These are phyloP conservation scores for Caenorhabditis sp. DNA, from an alignment of 2,888 invertebrate species.

Conservation along the genomic window DNA sequence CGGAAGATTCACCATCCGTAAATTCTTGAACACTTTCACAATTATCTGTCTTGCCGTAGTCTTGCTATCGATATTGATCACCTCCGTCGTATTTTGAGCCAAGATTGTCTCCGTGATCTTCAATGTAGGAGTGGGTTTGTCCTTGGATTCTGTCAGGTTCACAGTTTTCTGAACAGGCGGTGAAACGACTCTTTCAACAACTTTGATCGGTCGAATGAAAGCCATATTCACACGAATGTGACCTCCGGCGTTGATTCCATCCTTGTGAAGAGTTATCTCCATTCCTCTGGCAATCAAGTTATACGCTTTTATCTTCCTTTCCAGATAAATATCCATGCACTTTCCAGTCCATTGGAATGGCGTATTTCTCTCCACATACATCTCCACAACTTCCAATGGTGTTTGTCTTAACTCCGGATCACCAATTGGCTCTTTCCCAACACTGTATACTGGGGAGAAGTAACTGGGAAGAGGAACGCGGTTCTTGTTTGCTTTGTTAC, in stretches of 20 bases:
- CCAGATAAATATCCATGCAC: conserved; percentile 68
- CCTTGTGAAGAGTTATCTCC: conserved; percentile 83
- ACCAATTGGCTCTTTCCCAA: too few relatives aligned
- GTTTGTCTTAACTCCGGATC: conserved; percentile 51
- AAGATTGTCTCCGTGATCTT: too few relatives aligned
- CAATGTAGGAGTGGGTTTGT: too few relatives aligned
- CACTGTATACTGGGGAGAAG: conserved; percentile 57
- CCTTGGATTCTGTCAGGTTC: conserved; percentile 83
- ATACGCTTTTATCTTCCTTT: conserved; percentile 84
- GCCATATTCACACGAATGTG: too few relatives aligned
- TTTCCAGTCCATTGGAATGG: conserved; percentile 72
- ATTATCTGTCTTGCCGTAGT: conserved; percentile 86
- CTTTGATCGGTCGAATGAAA: too few relatives aligned
- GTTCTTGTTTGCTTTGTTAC: conserved; percentile 73
- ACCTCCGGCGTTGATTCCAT: conserved; percentile 84
- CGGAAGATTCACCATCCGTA: conserved; percentile 86
- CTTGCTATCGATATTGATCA: too few relatives aligned
- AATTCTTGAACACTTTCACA: conserved; percentile 85
- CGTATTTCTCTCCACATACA: conserved; percentile 75
- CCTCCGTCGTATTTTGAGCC: too few relatives aligned
- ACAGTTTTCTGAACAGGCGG: conserved; percentile 86
- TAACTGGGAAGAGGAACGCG: conserved; percentile 61
- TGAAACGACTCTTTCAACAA: conserved; percentile 85
- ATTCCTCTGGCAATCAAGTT: conserved; percentile 84
- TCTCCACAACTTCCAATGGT: conserved; percentile 67